Base-by-base conservation (phyloP, 2,113 vertebrate species). In the Platycercus adscitus region DNA sequence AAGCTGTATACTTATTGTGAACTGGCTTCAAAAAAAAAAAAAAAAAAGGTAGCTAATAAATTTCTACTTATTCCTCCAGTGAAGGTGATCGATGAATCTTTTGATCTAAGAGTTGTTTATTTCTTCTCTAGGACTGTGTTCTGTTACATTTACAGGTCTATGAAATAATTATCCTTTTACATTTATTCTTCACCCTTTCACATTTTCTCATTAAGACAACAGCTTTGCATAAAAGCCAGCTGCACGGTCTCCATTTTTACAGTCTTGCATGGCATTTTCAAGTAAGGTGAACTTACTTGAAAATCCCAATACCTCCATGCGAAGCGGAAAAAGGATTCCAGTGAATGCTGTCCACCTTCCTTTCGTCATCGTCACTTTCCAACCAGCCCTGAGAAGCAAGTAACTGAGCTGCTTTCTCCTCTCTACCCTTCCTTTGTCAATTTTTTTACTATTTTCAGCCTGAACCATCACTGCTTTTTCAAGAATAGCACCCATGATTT, bases 181-280 rank as follows among this genome's bases (percentile, higher is more conserved):
- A 28, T 86, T 96, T 97, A 82, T 91, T 96, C 53, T 88, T 97
- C 85, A 89, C 75, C 66, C 93, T 96, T 97, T 96, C 91, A 79
- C 94, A 94, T 86, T 94, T 97, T 98, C 95, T 97, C 93, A 95
- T 97, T 97, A 97, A 95, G 91, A 93, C 86, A 97, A 92, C 89
- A 95, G 84, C 90, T 97, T 97, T 95, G 81, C 94, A 92, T 89
- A 82, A 79, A 95, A 97, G 70, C 86, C 95, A 97, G 91, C 93
- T 98, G 96, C 84, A 94, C 39, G 94, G 63, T 93, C 85, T 97
- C 96, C 2, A n/a, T 64, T 97, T 96, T 98, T 89, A 97, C 35
- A 86, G 56, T 87, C 72, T 91, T 95, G 56, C 50, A 35, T 37
- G 11, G 58, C 53, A 64, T 96, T 91, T 97, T 95, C 79, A 87